Evolutionary conservation across 2,888 invertebrate genomes (phyloP).

Genomic region (Agonopterix subpropinquella): DNA sequence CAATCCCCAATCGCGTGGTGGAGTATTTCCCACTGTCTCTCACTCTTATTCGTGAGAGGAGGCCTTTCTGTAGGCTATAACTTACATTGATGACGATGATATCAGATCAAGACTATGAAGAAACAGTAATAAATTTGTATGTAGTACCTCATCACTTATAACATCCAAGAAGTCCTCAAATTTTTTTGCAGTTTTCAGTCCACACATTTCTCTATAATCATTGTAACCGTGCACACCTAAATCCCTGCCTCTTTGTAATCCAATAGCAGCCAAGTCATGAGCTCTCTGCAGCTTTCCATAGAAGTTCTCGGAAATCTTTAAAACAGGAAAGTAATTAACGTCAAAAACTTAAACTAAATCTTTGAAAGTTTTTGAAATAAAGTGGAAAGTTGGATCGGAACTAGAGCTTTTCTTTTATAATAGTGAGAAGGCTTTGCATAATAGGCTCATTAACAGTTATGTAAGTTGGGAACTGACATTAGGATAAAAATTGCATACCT

Average conservation of each 20-base stretch:
- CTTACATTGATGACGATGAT: no score
- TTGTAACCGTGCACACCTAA: slow-evolving; percentile 51
- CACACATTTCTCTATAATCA: slow-evolving; percentile 46
- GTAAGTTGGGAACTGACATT: no score
- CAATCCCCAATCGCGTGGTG: no score
- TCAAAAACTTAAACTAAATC: slow-evolving; percentile 2
- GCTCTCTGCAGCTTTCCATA: slow-evolving; percentile 41
- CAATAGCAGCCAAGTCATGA: slow-evolving; percentile 39
- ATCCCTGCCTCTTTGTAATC: slow-evolving; percentile 53
- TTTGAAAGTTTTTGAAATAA: slow-evolving; percentile 6
- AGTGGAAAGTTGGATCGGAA: slow-evolving; percentile 1
- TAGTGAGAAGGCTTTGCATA: background rate
- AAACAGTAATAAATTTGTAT: no score
- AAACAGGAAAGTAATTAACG: slow-evolving; percentile 8
- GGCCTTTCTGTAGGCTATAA: no score
- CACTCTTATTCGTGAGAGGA: no score
- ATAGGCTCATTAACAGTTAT: no score
- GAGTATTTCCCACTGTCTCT: no score
- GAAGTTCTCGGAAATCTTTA: slow-evolving; percentile 46
- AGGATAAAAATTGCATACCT: slow-evolving; percentile 24
- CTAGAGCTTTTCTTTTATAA: slow-evolving; percentile 1
- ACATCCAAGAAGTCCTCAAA: slow-evolving; percentile 48
- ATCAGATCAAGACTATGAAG: no score
- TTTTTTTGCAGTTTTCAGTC: slow-evolving; percentile 35
- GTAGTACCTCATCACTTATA: slow-evolving; percentile 45